A percentile compares a stretch with the other conserved stretches of the same genome.
Evolutionary conservation across 2,888 invertebrate species (phyloP).

Genomic region (Ariolimax columbianus): DNA sequence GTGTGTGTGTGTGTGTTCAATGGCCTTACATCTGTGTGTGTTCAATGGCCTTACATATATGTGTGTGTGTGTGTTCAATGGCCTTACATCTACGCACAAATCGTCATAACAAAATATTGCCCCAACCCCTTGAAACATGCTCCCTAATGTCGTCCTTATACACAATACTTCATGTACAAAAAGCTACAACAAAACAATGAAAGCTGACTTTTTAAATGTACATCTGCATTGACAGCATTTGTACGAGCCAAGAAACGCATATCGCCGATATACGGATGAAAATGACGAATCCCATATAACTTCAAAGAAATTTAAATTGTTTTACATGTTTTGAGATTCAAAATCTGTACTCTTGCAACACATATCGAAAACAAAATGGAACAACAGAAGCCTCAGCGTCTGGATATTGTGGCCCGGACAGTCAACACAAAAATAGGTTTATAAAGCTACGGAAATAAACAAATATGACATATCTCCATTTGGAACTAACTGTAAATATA

Average conservation of each 20-base stretch:
- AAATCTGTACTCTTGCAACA: background rate
- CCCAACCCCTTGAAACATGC: too few relatives aligned
- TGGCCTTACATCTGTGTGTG: too few relatives aligned
- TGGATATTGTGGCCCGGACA: background rate
- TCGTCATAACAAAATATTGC: too few relatives aligned
- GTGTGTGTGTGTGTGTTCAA: too few relatives aligned
- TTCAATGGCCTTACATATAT: too few relatives aligned
- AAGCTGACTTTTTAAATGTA: slow-evolving; percentile 8
- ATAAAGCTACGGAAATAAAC: background rate
- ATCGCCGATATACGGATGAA: background rate
- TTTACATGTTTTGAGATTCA: slow-evolving; percentile 4
- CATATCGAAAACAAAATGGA: background rate
- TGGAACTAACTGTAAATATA: too few relatives aligned
- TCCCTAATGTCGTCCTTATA: background rate
- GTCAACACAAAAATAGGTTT: background rate
- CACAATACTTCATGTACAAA: background rate
- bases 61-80: too few relatives aligned
- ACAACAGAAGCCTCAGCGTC: too few relatives aligned
- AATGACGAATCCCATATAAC: background rate
- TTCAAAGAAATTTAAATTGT: background rate
- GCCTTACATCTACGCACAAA: too few relatives aligned
- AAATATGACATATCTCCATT: too few relatives aligned
- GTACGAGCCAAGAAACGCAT: background rate
- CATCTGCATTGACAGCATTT: background rate
- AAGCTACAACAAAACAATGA: slow-evolving; percentile 10